Evolutionary conservation across 2,888 invertebrate genomes (phyloP).

Genomic region (Mythimna loreyi): DNA sequence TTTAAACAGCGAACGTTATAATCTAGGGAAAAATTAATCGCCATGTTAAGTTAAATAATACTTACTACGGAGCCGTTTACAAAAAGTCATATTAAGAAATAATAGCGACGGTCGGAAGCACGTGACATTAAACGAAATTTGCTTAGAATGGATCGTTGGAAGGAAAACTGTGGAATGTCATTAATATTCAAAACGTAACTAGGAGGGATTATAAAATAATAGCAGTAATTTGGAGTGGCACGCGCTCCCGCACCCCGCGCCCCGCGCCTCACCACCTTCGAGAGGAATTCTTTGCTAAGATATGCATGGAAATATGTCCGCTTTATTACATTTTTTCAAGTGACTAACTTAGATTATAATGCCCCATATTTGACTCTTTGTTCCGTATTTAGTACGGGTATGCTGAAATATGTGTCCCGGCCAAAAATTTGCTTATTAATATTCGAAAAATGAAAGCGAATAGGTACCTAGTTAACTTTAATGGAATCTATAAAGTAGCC

Average conservation of each 20-base stretch:
- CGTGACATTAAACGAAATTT: constrained; percentile 82
- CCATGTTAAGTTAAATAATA: constrained; percentile 17
- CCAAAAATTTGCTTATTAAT: constrained; percentile 24
- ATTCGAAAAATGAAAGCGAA: neutral
- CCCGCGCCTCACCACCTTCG: constrained; percentile 71
- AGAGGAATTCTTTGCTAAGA: constrained; percentile 87
- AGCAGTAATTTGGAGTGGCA: constrained; percentile 89
- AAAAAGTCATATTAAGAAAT: constrained; percentile 32
- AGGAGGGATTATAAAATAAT: constrained; percentile 91
- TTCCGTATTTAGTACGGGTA: constrained; percentile 36
- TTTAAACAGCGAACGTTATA: neutral
- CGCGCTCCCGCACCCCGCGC: constrained; percentile 72
- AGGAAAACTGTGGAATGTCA: constrained; percentile 87
- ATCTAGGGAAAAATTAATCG: neutral
- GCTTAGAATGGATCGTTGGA: constrained; percentile 81
- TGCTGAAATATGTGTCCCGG: constrained; percentile 21
- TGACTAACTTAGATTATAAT: constrained; percentile 74
- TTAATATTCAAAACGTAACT: constrained; percentile 90
- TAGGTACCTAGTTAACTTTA: neutral
- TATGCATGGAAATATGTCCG: constrained; percentile 89
- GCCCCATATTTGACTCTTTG: constrained; percentile 67
- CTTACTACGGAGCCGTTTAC: constrained; percentile 11
- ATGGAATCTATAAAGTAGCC: neutral
- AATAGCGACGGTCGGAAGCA: constrained; percentile 69
- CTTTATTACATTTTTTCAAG: constrained; percentile 89